Percentiles rank a stretch among this genome's conserved stretches.
Conservation (phyloP, 2,888 invertebrate genomes). For the Spisula subtruncata region DNA sequence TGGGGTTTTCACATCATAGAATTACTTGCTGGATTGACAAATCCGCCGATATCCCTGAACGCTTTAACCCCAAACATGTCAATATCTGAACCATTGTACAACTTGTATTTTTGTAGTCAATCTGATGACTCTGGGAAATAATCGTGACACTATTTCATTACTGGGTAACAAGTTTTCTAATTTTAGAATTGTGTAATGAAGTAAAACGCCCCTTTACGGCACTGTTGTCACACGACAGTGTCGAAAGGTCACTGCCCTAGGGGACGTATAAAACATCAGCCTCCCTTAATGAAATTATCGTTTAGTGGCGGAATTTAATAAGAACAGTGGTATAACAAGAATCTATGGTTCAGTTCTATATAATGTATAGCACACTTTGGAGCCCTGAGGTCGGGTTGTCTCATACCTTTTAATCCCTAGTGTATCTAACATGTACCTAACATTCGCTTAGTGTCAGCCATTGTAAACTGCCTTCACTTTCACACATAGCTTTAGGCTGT, state of each 20-base stretch:
- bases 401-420: neutral
- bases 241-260: neutral
- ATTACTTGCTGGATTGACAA: neutral
- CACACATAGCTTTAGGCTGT: neutral
- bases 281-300: neutral
- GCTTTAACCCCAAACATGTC: neutral
- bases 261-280: neutral
- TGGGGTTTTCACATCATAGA: neutral
- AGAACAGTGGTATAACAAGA: constrained; percentile 3
- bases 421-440: neutral
- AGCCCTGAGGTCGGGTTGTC: neutral
- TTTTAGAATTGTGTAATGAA: neutral
- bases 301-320: neutral
- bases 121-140: neutral
- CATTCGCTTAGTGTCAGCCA: neutral
- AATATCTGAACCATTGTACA: neutral
- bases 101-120: no score
- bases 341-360: neutral
- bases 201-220: neutral
- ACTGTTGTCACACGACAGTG: neutral
- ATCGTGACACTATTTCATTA: neutral
- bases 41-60: no score
- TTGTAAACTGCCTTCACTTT: neutral
- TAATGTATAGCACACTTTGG: neutral
- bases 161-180: neutral